A percentile compares a stretch with the other conserved stretches of the same genome.
These are phyloP conservation scores for Pecten maximus DNA, from an alignment of 2,888 invertebrate genomes.

Conservation along the genomic window DNA sequence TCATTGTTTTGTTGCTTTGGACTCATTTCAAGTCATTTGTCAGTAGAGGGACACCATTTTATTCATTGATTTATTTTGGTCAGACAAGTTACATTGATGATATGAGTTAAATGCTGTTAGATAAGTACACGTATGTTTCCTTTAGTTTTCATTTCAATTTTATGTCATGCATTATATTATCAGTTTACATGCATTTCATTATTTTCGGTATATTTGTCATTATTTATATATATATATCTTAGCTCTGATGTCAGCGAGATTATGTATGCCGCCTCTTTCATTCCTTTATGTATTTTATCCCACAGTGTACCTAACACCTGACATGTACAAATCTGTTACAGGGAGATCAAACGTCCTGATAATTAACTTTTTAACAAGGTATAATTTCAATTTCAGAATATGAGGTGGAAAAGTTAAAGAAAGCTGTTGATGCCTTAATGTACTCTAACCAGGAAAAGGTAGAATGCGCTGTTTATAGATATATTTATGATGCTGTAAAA, in stretches of 20 bases:
- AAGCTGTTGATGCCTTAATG: conserved; percentile 83
- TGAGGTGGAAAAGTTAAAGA: conserved; percentile 83
- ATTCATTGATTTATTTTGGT: neutral
- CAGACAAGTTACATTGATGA: neutral
- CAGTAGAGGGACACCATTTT: neutral
- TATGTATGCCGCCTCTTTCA: neutral
- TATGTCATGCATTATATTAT: neutral
- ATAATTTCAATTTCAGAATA: conserved; percentile 75
- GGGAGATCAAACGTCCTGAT: neutral
- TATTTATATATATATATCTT: neutral
- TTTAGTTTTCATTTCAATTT: neutral
- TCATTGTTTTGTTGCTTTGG: neutral
- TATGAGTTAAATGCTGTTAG: neutral
- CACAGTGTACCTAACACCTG: neutral
- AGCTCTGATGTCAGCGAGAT: neutral
- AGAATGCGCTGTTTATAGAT: conserved; percentile 2
- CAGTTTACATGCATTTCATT: neutral
- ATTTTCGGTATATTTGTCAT: neutral
- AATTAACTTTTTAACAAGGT: neutral
- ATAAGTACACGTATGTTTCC: neutral
- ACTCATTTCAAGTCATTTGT: neutral
- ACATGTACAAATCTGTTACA: neutral
- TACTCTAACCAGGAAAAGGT: conserved; percentile 84
- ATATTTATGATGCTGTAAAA: no score
- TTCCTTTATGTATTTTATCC: neutral